Evolutionary conservation across 2,888 invertebrate genomes (phyloP), one percentile per base, ranked within the genome.

Genomic region (Heteromurus nitidus): DNA sequence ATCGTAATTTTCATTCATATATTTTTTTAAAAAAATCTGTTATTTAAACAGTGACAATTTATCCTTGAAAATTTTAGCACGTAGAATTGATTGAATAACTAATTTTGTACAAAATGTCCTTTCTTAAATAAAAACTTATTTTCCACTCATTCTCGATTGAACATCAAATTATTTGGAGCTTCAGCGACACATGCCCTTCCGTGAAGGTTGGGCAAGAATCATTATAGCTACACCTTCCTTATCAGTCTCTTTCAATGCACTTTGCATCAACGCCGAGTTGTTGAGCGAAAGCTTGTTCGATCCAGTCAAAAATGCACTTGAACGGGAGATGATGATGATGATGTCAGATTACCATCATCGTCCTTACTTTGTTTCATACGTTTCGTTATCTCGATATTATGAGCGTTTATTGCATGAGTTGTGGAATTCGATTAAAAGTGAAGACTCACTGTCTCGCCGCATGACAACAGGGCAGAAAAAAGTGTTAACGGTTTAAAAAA

Each of bases 371-470:
- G 20, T 44, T 47, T 28, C n/a, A 26, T 28, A 30, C 16, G 18
- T 31, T 64, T 30, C 3, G 16, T 53, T 64, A 53, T 55, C 69
- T 22, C 36, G 31, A 69, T 36, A n/a, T n/a, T n/a, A n/a, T 55
- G 20, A 31, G 42, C 22, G 62, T 73, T 73, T 73, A 50, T 73
- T 62, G 64, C 53, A 36, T 28, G 24, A 42, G 16, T 24, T n/a
- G 3, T 47, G 26, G 28, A 47, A 9, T 50, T 30, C 24, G 42
- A 36, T 55, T 22, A 42, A 69, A 64, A 69, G 13, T 77, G 69
- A 77, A 77, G 62, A 69, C 69, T 77, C 77, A 42, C 22, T 36
- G 77, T 77, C 77, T 77, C 50, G 70, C 62, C 77, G n/a, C 18
- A 64, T 77, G 69, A 69, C 75, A 75, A 67, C 75, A 28, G n/a